Evolutionary conservation across 35 echinoderm and acorn worm genomes (phyloP).

Genomic region (Heliocidaris tuberculata): DNA sequence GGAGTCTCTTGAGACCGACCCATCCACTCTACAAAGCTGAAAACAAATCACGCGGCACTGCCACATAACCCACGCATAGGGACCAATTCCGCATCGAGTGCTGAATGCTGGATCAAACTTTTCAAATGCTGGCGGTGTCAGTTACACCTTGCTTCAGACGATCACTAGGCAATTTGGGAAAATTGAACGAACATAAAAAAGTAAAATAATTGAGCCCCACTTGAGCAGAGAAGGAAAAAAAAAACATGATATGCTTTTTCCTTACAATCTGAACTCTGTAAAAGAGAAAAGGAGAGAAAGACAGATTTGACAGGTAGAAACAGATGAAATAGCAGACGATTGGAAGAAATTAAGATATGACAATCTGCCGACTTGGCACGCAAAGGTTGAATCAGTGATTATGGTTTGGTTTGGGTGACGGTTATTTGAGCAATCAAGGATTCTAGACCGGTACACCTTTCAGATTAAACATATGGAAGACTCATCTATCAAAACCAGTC

Average conservation of each 20-base stretch:
- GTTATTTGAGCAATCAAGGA: constrained; percentile 24
- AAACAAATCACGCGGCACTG: constrained; percentile 19
- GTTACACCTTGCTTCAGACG: constrained; percentile 25
- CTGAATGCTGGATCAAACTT: constrained; percentile 12
- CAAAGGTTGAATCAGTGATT: constrained; percentile 8
- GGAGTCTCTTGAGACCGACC: constrained; percentile 22
- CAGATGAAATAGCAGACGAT: constrained; percentile 16
- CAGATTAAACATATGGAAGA: constrained; percentile 13
- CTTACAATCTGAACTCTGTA: not conserved
- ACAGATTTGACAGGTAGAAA: constrained; percentile 11
- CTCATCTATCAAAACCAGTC: not conserved
- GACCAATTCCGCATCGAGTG: constrained; percentile 18
- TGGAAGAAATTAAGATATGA: constrained; percentile 18
- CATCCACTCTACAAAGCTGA: constrained; percentile 19
- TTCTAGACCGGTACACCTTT: constrained; percentile 6
- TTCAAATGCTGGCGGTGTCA: constrained; percentile 4
- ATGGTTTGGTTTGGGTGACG: constrained; percentile 23
- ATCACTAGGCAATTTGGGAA: constrained; percentile 6
- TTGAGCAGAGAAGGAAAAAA: not conserved
- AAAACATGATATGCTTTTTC: not conserved
- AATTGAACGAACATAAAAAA: constrained; percentile 18
- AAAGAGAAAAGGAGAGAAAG: constrained; percentile 10
- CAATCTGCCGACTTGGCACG: constrained; percentile 7
- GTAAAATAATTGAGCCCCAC: constrained; percentile 16
- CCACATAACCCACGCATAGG: constrained; percentile 22